These are phyloP conservation scores for Eupithecia centaureata DNA, from an alignment of 2,888 invertebrate species.

Conservation along the genomic window DNA sequence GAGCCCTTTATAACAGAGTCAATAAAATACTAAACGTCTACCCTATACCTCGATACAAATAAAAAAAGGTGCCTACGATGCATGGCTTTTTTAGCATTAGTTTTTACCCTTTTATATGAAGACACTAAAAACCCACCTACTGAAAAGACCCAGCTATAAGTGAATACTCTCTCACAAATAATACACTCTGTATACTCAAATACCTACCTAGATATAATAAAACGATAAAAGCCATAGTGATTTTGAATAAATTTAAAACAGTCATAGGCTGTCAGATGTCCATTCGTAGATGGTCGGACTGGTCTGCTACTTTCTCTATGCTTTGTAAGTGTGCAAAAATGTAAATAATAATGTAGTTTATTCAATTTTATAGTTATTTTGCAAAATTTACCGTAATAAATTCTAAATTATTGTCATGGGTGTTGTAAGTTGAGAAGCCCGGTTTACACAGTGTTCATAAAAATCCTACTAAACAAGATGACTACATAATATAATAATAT, in stretches of 20 bases:
- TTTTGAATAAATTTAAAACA: background rate
- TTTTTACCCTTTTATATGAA: too few relatives aligned
- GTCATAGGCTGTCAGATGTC: background rate
- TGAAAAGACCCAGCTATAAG: too few relatives aligned
- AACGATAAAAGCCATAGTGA: background rate
- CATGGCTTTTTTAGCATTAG: too few relatives aligned
- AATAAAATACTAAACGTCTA: too few relatives aligned
- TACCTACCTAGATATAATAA: too few relatives aligned
- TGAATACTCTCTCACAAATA: too few relatives aligned
- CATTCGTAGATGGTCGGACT: background rate
- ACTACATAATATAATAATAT: too few relatives aligned
- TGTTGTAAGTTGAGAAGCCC: slow-evolving; percentile 54
- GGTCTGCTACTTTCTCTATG: background rate
- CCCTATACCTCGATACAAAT: too few relatives aligned
- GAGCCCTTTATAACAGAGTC: too few relatives aligned
- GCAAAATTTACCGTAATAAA: slow-evolving; percentile 24
- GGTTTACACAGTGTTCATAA: background rate
- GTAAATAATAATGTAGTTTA: slow-evolving; percentile 14
- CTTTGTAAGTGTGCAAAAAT: slow-evolving; percentile 10
- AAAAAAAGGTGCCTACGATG: too few relatives aligned
- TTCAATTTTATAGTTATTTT: slow-evolving; percentile 1
- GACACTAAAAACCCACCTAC: too few relatives aligned
- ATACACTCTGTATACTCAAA: too few relatives aligned
- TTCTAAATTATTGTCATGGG: slow-evolving; percentile 49
- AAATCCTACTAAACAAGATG: background rate